Percentiles rank a stretch among this genome's conserved stretches.
Evolutionary conservation across 1,140 invertebrate genomes (phyloP).

Genomic region (Sarcophaga bullata): DNA sequence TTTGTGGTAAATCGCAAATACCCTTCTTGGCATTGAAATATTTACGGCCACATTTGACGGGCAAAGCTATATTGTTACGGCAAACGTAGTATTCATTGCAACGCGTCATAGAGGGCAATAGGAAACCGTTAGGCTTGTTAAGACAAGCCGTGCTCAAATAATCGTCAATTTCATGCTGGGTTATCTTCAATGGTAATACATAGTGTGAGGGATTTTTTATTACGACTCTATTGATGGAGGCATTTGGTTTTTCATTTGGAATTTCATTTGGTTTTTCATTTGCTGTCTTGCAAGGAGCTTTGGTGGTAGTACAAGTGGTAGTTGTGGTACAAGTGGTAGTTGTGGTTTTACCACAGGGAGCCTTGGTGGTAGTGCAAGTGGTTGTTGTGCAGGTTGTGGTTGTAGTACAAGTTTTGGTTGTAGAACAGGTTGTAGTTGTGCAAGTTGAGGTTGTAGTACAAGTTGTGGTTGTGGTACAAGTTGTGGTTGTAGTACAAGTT

Average conservation of each 20-base stretch:
- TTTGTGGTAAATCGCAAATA: slow-evolving; percentile 59
- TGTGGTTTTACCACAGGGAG: slow-evolving; percentile 6
- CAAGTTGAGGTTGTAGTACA: background rate
- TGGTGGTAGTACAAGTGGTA: slow-evolving; percentile 30
- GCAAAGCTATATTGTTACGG: slow-evolving; percentile 53
- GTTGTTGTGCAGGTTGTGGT: slow-evolving; percentile 30
- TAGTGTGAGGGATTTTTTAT: background rate
- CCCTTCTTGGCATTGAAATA: slow-evolving; percentile 61
- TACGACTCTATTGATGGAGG: background rate
- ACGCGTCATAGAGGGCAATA: slow-evolving; percentile 57
- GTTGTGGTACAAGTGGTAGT: slow-evolving; percentile 36
- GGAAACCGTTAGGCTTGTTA: slow-evolving; percentile 58
- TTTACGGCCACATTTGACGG: slow-evolving; percentile 54
- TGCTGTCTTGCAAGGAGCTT: slow-evolving; percentile 24
- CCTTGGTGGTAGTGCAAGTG: background rate
- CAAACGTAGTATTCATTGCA: slow-evolving; percentile 62
- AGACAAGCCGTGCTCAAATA: slow-evolving; percentile 49
- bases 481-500: slow-evolving; percentile 2
- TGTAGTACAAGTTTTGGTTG: slow-evolving; percentile 37
- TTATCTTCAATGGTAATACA: slow-evolving; percentile 33
- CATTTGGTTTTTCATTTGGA: background rate
- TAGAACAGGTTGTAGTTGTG: slow-evolving; percentile 33
- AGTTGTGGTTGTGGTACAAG: slow-evolving; percentile 32
- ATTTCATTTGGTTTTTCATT: background rate
- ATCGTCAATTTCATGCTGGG: slow-evolving; percentile 27